These are phyloP conservation scores for Marasmarcha lunaedactyla DNA, from an alignment of 2,888 invertebrate genomes.

Conservation along the genomic window DNA sequence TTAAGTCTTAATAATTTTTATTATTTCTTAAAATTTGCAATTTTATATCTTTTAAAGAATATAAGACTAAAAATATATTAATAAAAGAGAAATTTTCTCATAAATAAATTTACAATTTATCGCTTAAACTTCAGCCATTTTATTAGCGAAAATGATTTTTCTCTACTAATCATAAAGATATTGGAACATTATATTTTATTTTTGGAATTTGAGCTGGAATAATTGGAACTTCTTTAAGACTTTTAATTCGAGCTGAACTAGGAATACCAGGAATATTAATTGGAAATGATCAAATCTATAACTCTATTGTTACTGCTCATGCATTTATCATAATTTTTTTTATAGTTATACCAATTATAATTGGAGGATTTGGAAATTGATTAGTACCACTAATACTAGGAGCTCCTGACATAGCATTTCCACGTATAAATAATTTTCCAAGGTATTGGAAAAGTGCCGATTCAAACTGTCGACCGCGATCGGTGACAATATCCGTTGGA, in stretches of 20 bases:
- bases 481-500: no score
- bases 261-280: conserved; percentile 75
- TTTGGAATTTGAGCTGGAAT: conserved; percentile 77
- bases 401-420: conserved; percentile 85
- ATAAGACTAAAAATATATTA: conserved; percentile 47
- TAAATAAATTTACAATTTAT: conserved; percentile 77
- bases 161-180: conserved; percentile 82
- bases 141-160: conserved; percentile 75
- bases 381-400: conserved; percentile 81
- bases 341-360: conserved; percentile 79
- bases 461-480: no score
- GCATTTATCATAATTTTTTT: conserved; percentile 88
- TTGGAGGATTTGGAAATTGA: conserved; percentile 89
- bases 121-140: conserved; percentile 74
- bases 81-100: conserved; percentile 63
- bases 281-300: conserved; percentile 82
- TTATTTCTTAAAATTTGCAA: conserved; percentile 71
- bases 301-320: conserved; percentile 82
- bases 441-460: no score
- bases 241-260: conserved; percentile 80
- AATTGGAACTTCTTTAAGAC: conserved; percentile 76
- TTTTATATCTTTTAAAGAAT: conserved; percentile 70
- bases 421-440: conserved; percentile 87
- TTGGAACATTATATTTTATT: conserved; percentile 79
- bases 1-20: conserved; percentile 65